A percentile compares a stretch with the other conserved stretches of the same genome.
Evolutionary conservation across 2,888 invertebrate genomes (phyloP).

Genomic region (Cyrtodaria siliqua): DNA sequence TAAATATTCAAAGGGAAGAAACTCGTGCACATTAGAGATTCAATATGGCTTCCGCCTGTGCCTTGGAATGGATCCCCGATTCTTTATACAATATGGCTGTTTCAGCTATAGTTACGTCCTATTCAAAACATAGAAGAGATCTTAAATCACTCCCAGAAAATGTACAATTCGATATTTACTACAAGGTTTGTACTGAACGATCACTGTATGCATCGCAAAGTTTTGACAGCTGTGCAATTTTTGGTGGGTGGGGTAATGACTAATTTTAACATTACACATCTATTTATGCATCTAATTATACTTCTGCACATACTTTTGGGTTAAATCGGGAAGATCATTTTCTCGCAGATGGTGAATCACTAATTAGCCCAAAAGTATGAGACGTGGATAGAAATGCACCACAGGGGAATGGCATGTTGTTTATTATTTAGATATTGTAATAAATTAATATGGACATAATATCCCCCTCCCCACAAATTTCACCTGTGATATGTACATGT

Average conservation of each 20-base stretch:
- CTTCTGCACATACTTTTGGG: too few species aligned
- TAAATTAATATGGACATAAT: too few species aligned
- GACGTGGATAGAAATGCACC: too few species aligned
- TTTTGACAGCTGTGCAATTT: conserved; percentile 31
- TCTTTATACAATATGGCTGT: conserved; percentile 85
- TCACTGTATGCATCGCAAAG: not conserved
- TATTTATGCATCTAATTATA: too few species aligned
- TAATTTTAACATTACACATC: too few species aligned
- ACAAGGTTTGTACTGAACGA: conserved; percentile 89
- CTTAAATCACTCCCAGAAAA: conserved; percentile 90
- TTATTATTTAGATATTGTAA: too few species aligned
- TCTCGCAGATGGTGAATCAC: too few species aligned
- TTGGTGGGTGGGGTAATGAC: conserved; percentile 35
- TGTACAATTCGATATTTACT: conserved; percentile 93
- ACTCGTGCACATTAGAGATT: conserved; percentile 49
- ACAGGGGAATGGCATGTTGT: too few species aligned
- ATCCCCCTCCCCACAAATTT: too few species aligned
- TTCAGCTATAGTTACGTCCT: conserved; percentile 83
- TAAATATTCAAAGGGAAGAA: conserved; percentile 27
- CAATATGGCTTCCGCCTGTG: conserved; percentile 84
- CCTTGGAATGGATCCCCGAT: conserved; percentile 86
- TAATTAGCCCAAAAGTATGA: too few species aligned
- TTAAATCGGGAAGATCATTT: too few species aligned
- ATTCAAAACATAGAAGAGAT: conserved; percentile 88
- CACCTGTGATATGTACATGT: too few species aligned